Percentiles rank a stretch among this genome's conserved stretches.
Evolutionary conservation across 2,888 invertebrate species (phyloP).

Genomic region (Arenicola marina): DNA sequence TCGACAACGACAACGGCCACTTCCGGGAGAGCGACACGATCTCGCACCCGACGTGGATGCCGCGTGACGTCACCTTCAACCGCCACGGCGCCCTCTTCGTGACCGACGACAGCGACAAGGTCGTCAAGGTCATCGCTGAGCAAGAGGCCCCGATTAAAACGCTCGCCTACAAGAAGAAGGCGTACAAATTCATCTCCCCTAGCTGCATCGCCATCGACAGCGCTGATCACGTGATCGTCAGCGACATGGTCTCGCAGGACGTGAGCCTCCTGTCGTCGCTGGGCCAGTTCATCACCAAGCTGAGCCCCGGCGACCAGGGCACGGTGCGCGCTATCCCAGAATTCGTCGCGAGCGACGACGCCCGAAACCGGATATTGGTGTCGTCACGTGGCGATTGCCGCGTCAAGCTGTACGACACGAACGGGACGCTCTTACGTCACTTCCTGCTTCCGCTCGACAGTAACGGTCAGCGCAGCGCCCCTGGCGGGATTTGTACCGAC

Average conservation of each 20-base stretch:
- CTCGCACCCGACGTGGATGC: no score
- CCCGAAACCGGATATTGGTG: not conserved
- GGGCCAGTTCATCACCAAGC: not conserved
- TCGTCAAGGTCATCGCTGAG: not conserved
- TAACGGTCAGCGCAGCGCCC: not conserved
- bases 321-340: not conserved
- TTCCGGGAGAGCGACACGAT: no score
- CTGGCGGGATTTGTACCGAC: conserved; percentile 1
- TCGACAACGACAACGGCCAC: no score
- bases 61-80: no score
- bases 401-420: not conserved
- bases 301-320: not conserved
- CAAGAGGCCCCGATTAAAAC: not conserved
- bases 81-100: conserved; percentile 10
- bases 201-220: not conserved
- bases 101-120: not conserved
- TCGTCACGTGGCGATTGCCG: not conserved
- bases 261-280: not conserved
- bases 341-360: not conserved
- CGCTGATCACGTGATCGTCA: not conserved
- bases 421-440: not conserved
- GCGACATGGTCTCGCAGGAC: not conserved
- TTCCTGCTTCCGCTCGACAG: not conserved
- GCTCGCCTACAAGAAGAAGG: not conserved
- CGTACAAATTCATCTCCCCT: not conserved